Evolutionary conservation across 2,888 invertebrate species (phyloP).

Genomic region (Pammene fasciana): DNA sequence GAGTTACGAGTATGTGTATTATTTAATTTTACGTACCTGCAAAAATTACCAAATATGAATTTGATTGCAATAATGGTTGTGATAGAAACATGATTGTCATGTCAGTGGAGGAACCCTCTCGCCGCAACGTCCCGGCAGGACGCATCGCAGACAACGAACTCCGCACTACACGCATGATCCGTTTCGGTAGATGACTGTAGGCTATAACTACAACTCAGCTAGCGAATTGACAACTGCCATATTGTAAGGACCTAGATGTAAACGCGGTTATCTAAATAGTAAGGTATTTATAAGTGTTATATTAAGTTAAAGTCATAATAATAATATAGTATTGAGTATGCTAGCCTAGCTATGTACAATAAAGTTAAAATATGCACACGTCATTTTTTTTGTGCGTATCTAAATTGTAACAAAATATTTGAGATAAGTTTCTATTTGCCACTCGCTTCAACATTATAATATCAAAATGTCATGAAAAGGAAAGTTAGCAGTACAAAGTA

Average conservation of each 20-base stretch:
- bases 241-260: slow-evolving; percentile 77
- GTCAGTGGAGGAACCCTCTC: slow-evolving; percentile 42
- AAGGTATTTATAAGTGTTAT: slow-evolving; percentile 55
- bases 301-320: slow-evolving; percentile 81
- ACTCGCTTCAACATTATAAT: slow-evolving; percentile 12
- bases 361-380: slow-evolving; percentile 48
- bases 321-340: slow-evolving; percentile 74
- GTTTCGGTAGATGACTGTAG: slow-evolving; percentile 62
- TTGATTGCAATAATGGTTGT: slow-evolving; percentile 81
- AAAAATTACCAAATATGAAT: slow-evolving; percentile 72
- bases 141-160: slow-evolving; percentile 54
- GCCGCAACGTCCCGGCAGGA: slow-evolving; percentile 8
- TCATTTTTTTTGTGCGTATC: slow-evolving; percentile 19
- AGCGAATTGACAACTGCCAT: slow-evolving; percentile 83
- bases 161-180: slow-evolving; percentile 61
- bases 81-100: slow-evolving; percentile 70
- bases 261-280: slow-evolving; percentile 61
- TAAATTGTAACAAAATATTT: slow-evolving; percentile 7
- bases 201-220: slow-evolving; percentile 71
- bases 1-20: slow-evolving; percentile 54
- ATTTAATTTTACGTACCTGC: slow-evolving; percentile 70
- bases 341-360: slow-evolving; percentile 78
- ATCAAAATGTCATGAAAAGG: slow-evolving; percentile 6
- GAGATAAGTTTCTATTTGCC: background rate
- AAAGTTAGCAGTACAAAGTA: slow-evolving; percentile 37